A percentile compares a stretch with the other conserved stretches of the same genome.
Conservation (phyloP, 1,140 invertebrate species). For the Ganaspis sp. region DNA sequence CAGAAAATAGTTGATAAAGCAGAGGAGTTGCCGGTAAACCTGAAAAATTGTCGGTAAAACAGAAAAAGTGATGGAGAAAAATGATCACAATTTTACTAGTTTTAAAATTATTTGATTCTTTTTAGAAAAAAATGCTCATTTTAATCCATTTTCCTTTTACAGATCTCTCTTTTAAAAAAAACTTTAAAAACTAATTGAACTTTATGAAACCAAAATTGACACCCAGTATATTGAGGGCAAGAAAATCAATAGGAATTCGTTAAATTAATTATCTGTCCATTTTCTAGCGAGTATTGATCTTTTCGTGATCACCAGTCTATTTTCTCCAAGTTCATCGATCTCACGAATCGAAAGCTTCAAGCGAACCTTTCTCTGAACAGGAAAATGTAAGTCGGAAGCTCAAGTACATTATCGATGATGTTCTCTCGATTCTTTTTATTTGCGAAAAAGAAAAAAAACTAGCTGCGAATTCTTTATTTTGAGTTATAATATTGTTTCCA, state of each 20-base stretch:
- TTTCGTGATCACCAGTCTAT: constrained; percentile 38
- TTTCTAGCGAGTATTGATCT: constrained; percentile 57
- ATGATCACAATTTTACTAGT: no score
- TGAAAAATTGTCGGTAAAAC: neutral
- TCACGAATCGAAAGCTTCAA: neutral
- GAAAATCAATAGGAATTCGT: constrained; percentile 34
- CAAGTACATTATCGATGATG: neutral
- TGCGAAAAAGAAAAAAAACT: neutral
- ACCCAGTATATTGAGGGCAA: neutral
- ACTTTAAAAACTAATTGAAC: no score
- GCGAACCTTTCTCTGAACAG: neutral
- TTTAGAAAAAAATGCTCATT: no score
- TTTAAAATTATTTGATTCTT: no score
- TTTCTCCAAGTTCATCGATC: constrained; percentile 55
- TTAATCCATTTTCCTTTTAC: no score
- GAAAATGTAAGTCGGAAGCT: neutral
- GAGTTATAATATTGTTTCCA: no score
- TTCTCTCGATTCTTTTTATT: neutral
- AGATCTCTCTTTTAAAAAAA: no score
- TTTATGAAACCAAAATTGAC: neutral
- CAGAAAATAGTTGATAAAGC: no score
- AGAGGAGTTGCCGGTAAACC: no score
- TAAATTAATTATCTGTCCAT: constrained; percentile 63
- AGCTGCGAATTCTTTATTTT: no score
- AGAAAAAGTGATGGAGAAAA: no score